Percentiles rank a stretch among this genome's conserved stretches.
These are phyloP conservation scores for Carassius carassius DNA, from an alignment of 2,113 vertebrate species.

Conservation along the genomic window DNA sequence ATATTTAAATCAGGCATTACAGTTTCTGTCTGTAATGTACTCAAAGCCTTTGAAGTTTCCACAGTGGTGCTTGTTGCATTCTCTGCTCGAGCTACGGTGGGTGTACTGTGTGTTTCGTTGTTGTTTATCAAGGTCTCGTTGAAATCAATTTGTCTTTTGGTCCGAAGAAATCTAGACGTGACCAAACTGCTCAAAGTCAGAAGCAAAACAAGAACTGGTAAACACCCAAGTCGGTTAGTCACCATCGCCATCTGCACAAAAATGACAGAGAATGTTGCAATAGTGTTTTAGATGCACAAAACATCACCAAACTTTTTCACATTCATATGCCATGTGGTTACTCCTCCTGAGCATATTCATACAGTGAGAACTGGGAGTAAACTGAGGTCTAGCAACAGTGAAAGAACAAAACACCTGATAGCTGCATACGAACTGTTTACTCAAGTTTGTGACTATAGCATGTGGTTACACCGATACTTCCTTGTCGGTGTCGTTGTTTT, in stretches of 20 bases:
- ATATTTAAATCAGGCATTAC: neutral
- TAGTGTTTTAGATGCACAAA: neutral
- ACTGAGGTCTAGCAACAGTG: neutral
- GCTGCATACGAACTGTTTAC: too few relatives aligned
- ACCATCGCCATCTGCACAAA: slow-evolving; percentile 33
- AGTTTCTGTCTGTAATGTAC: neutral
- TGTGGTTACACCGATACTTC: neutral
- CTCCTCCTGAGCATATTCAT: neutral
- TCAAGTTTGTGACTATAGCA: neutral
- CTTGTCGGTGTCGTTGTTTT: neutral
- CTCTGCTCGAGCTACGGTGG: neutral
- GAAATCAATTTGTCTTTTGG: neutral
- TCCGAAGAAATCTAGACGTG: neutral
- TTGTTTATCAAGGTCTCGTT: neutral
- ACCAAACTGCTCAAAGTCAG: slow-evolving; percentile 21
- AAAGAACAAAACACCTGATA: neutral
- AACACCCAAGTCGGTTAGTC: slow-evolving; percentile 12
- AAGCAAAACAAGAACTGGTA: slow-evolving; percentile 39
- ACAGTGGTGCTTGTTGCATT: neutral
- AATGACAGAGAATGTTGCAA: neutral
- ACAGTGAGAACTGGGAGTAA: neutral
- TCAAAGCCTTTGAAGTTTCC: neutral
- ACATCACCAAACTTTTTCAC: too few relatives aligned
- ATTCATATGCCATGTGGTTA: too few relatives aligned
- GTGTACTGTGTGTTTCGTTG: neutral